Conservation (phyloP, 2,113 vertebrate genomes). For the Leptobrachium ailaonicum region DNA sequence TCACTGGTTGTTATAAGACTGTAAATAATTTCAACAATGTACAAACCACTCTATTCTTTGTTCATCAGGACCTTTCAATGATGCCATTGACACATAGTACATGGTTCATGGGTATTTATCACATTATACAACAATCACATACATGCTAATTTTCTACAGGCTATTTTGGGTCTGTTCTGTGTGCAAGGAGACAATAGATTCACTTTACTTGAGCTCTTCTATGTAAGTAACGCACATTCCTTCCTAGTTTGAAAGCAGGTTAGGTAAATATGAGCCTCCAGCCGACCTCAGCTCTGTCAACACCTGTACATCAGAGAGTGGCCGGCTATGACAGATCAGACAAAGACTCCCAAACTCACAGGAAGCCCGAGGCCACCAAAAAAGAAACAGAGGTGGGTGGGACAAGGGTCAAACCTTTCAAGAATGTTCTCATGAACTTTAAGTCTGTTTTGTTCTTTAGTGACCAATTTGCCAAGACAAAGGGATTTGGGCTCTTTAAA, state of each 20-base stretch:
- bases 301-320: conserved; percentile 47
- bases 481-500: conserved; percentile 30
- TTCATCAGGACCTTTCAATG: no score
- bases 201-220: background rate
- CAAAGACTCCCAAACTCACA: conserved; percentile 28
- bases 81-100: no score
- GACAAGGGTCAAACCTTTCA: conserved; percentile 36
- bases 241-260: conserved; percentile 14
- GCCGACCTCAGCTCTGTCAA: conserved; percentile 46
- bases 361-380: conserved; percentile 33
- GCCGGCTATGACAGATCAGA: conserved; percentile 37
- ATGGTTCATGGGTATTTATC: no score
- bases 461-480: conserved; percentile 17
- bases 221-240: conserved; percentile 36
- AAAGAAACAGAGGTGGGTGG: conserved; percentile 16
- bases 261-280: conserved; percentile 35
- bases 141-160: no score
- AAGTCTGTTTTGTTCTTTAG: background rate
- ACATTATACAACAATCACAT: no score
- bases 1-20: no score
- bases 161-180: no score
- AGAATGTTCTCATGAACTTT: conserved; percentile 38
- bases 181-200: background rate
- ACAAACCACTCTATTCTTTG: no score
- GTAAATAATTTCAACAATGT: no score